Conservation (phyloP, 2,797 vertebrate genomes). For the Eulemur rubriventer region DNA sequence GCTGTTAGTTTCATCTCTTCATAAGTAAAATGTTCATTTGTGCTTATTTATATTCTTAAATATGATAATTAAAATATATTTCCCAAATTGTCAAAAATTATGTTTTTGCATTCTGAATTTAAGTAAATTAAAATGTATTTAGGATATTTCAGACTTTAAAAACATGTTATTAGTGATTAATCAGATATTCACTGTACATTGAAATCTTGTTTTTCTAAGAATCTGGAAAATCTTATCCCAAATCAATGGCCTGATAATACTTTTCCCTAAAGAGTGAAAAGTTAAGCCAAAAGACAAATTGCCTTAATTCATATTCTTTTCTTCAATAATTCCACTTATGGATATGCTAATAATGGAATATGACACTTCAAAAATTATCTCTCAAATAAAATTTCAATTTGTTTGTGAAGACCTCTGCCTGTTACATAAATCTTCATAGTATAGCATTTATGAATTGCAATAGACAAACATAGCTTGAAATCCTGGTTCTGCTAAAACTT, state of each 20-base stretch:
- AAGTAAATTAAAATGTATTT: slow-evolving; percentile 17
- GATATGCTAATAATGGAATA: neutral
- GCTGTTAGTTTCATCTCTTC: neutral
- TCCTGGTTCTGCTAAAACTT: neutral
- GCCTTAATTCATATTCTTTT: neutral
- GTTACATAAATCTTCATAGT: neutral
- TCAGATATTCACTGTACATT: neutral
- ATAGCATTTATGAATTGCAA: neutral
- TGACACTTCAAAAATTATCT: slow-evolving; percentile 13
- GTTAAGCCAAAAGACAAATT: slow-evolving; percentile 2
- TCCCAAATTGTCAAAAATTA: neutral
- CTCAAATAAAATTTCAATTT: slow-evolving; percentile 1
- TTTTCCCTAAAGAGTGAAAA: slow-evolving; percentile 17
- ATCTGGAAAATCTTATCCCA: neutral
- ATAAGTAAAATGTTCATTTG: slow-evolving; percentile 21
- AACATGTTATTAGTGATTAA: slow-evolving; percentile 49
- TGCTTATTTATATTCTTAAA: neutral
- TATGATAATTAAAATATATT: neutral
- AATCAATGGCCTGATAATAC: neutral
- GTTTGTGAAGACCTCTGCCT: neutral
- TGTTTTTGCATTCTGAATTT: slow-evolving; percentile 3
- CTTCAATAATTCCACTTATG: neutral
- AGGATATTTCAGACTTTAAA: neutral
- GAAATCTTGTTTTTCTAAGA: neutral
- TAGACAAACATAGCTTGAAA: neutral